Base-by-base conservation (phyloP, 2,888 invertebrate species). In the Boloria euphrosyne region DNA sequence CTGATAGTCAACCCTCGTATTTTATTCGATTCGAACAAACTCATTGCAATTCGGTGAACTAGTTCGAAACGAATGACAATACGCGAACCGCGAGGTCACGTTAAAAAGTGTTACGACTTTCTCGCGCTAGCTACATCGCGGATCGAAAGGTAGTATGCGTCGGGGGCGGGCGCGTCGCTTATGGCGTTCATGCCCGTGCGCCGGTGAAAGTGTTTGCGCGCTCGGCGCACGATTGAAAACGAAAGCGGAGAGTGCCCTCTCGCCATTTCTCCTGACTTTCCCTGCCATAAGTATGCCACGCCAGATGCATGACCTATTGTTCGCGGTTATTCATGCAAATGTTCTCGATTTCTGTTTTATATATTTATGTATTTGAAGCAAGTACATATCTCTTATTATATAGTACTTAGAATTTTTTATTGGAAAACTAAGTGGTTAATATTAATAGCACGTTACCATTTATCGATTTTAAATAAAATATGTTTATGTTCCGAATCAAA, bases 191-290 rank as follows among this genome's bases (percentile, higher is more conserved):
- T 83, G 85, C 85, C 81, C 85, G 83, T 74, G 84, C 82, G 84
- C 77, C 77, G 89, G 90, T 85, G 91, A 91, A 91, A 92, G 91
- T 90, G 90, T 89, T 89, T 82, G 84, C 83, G 85, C 80, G 83
- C 82, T 76, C 83, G 79, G 80, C 83, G 80, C 84, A 80, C 87
- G 83, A 82, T 89, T 89, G 92, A 92, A 92, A 92, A 89, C 89
- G 92, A 91, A 91, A 91, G 91, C 90, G 82, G 89, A 86, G 88
- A 89, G 89, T 85, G 89, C 90, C 89, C 89, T 89, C 89, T 90
- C 89, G 90, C 90, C 91, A 89, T 91, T 92, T 91, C 91, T 90
- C 91, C 88, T 76, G 87, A 91, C 92, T 91, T 91, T 92, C 92
- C 91, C 91, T 90, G 85, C 82, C 78, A 79, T 75, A 90, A 87